phyloP scores from a whole-genome alignment of 2,113 vertebrate genomes.

The Anseranas semipalmata region DNA sequence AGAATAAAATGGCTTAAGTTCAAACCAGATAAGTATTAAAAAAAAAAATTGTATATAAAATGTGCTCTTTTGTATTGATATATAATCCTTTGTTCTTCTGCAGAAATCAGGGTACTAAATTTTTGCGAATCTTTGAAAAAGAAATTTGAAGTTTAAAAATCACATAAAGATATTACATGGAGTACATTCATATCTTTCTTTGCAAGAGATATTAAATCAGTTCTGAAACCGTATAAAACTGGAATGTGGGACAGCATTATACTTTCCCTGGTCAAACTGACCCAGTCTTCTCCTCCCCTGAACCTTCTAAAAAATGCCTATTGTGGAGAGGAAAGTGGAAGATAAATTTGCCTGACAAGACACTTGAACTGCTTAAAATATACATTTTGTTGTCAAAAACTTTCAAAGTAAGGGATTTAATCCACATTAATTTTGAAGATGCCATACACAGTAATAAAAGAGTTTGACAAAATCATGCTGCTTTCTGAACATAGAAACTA shows the following conservation, averaged over 20 bases:
- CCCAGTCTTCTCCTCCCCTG: slow-evolving; percentile 19
- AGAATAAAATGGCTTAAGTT: background rate
- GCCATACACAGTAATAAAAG: background rate
- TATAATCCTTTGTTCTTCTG: background rate
- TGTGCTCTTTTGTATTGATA: background rate
- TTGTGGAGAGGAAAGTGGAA: slow-evolving; percentile 33
- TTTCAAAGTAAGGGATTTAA: slow-evolving; percentile 24
- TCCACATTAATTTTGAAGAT: slow-evolving; percentile 27
- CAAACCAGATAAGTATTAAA: background rate
- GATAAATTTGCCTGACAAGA: slow-evolving; percentile 30
- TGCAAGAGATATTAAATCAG: background rate
- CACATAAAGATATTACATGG: background rate
- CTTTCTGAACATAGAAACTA: background rate
- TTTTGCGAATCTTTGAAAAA: background rate
- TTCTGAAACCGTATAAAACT: slow-evolving; percentile 18
- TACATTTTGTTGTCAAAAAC: slow-evolving; percentile 23
- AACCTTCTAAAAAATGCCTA: slow-evolving; percentile 20
- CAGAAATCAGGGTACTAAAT: background rate
- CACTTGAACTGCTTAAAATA: slow-evolving; percentile 24
- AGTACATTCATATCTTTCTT: background rate
- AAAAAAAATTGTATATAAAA: background rate
- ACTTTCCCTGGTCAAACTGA: slow-evolving; percentile 59
- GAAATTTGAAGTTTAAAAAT: background rate
- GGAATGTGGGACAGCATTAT: background rate
- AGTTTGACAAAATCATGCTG: slow-evolving; percentile 33